These are phyloP conservation scores for Amblyornis subalaris DNA, from an alignment of 2,113 vertebrate genomes.

Conservation along the genomic window DNA sequence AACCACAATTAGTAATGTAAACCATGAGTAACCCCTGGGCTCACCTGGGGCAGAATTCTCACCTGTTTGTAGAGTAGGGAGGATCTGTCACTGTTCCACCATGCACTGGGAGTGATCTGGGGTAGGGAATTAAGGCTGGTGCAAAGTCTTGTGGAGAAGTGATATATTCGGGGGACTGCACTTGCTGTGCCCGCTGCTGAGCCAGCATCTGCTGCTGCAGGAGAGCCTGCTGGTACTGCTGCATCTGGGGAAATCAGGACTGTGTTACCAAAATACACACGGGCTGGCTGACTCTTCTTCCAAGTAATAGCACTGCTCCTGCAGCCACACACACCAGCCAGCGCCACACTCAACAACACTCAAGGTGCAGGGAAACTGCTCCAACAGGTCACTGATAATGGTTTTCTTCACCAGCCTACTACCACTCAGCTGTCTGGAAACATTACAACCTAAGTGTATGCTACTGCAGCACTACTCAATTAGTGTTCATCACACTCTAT, in stretches of 20 bases:
- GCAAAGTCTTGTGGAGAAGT: conserved; percentile 87
- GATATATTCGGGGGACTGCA: conserved; percentile 76
- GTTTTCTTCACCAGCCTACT: rapidly evolving
- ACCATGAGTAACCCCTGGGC: rapidly evolving
- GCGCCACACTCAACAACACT: neutral
- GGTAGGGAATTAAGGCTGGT: conserved; percentile 76
- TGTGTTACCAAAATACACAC: rapidly evolving
- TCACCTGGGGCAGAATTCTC: conserved; percentile 11
- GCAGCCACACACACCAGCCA: neutral
- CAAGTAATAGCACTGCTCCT: rapidly evolving
- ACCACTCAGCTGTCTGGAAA: neutral
- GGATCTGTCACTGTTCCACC: conserved; percentile 70
- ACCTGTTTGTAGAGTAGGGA: conserved; percentile 72
- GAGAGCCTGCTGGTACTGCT: conserved; percentile 91
- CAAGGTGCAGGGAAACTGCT: rapidly evolving
- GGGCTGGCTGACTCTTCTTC: rapidly evolving
- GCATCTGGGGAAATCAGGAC: conserved; percentile 71
- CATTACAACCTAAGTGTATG: rapidly evolving
- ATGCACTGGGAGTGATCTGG: conserved; percentile 67
- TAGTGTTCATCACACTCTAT: rapidly evolving
- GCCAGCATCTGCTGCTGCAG: conserved; percentile 78
- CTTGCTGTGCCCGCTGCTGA: conserved; percentile 62
- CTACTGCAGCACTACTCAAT: neutral
- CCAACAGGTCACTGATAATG: rapidly evolving
- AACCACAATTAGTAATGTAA: rapidly evolving